A percentile compares a stretch with the other conserved stretches of the same genome.
Conservation (phyloP, 2,113 vertebrate genomes). For the Hepsetus odoe region DNA sequence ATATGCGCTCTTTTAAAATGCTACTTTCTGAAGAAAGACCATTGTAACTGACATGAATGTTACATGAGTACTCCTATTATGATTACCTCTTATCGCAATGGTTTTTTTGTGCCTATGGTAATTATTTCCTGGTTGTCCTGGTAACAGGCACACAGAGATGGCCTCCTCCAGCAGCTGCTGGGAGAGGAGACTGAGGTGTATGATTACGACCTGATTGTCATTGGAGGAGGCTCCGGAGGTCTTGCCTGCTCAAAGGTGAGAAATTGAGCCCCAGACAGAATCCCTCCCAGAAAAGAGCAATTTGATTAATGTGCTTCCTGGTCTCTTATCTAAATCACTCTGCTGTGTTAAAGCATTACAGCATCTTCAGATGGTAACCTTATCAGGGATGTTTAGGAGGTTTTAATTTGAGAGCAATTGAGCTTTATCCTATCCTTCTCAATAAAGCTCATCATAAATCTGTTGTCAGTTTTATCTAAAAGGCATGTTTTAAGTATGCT, state of each 20-base stretch:
- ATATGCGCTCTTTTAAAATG: conserved; percentile 26
- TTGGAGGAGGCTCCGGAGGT: conserved; percentile 95
- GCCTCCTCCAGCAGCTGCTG: conserved; percentile 86
- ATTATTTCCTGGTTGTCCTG: conserved; percentile 38
- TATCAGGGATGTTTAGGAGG: too few species aligned
- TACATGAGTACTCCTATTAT: conserved; percentile 42
- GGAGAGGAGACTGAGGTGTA: conserved; percentile 67
- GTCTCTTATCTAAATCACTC: too few species aligned
- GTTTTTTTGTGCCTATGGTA: conserved; percentile 30
- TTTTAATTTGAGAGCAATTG: too few species aligned
- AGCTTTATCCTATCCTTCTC: too few species aligned
- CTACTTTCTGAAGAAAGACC: conserved; percentile 6
- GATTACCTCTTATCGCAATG: conserved; percentile 27
- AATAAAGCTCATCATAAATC: too few species aligned
- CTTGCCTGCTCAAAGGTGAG: conserved; percentile 94
- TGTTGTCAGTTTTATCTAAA: background rate
- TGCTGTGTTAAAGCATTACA: too few species aligned
- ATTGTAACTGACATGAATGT: conserved; percentile 45
- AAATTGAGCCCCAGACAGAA: too few species aligned
- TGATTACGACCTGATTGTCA: conserved; percentile 92
- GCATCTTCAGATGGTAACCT: too few species aligned
- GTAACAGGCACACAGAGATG: conserved; percentile 85
- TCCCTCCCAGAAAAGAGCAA: background rate
- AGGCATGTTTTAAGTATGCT: background rate
- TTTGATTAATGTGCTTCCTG: background rate